A percentile compares a stretch with the other conserved stretches of the same genome.
phyloP scores from a whole-genome alignment of 1,140 invertebrate genomes.

The Philotrypesis tridentata region DNA sequence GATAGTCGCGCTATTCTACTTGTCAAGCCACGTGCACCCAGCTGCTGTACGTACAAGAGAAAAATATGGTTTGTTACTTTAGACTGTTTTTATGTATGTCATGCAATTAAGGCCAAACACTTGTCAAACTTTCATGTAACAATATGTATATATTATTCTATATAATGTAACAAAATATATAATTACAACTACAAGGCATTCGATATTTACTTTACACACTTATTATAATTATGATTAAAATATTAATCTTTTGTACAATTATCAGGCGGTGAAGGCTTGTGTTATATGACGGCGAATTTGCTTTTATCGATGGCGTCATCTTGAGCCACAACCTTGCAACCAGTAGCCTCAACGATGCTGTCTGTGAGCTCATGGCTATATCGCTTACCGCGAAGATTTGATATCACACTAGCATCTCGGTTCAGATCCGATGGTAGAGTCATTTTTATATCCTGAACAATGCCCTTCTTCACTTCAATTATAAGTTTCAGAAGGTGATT shows the following conservation, averaged over 20 bases:
- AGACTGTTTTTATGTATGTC: constrained; percentile 24
- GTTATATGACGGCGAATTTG: constrained; percentile 61
- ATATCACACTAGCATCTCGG: constrained; percentile 67
- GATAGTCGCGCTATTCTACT: constrained; percentile 19
- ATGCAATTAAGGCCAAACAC: constrained; percentile 36
- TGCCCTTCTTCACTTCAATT: constrained; percentile 64
- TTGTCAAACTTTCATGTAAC: constrained; percentile 39
- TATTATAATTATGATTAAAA: constrained; percentile 32
- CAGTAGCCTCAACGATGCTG: constrained; percentile 64
- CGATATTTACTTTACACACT: background rate
- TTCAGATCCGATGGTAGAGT: constrained; percentile 61
- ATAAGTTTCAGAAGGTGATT: constrained; percentile 61
- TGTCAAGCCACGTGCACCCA: background rate
- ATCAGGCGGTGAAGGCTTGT: constrained; percentile 52
- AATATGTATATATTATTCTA: constrained; percentile 48
- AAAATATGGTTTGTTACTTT: constrained; percentile 37
- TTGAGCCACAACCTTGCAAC: constrained; percentile 62
- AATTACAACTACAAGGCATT: background rate
- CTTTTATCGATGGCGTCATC: constrained; percentile 57
- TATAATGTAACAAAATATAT: constrained; percentile 45
- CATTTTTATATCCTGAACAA: constrained; percentile 68
- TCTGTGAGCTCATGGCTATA: constrained; percentile 65
- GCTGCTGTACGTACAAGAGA: background rate
- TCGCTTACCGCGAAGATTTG: constrained; percentile 63
- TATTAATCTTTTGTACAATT: constrained; percentile 52